These are phyloP conservation scores for Andrena minutula DNA, from an alignment of 2,888 invertebrate species.

Conservation along the genomic window DNA sequence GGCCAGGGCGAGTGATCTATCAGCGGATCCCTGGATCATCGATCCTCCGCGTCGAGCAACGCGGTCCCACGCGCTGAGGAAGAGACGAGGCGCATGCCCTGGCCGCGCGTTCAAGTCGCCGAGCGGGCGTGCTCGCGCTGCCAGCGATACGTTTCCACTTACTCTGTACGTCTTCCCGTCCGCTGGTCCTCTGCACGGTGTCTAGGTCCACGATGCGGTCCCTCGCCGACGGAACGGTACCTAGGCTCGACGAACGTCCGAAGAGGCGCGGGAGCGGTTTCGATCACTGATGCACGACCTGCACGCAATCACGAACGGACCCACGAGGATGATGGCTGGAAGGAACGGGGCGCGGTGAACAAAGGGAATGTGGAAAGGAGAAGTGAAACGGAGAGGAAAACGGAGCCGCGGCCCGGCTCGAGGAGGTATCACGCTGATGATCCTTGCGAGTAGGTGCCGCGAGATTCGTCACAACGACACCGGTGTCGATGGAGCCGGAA, in stretches of 20 bases:
- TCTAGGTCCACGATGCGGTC: background rate
- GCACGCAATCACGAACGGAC: constrained; percentile 18
- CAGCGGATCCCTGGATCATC: constrained; percentile 11
- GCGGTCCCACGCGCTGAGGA: constrained; percentile 6
- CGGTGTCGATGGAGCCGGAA: constrained; percentile 35
- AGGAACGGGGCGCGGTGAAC: constrained; percentile 21
- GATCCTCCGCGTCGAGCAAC: background rate
- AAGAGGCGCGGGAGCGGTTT: background rate
- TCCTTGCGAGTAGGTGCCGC: background rate
- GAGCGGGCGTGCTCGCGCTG: background rate
- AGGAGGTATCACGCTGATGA: background rate
- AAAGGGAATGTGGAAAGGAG: constrained; percentile 53
- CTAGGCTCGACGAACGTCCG: background rate
- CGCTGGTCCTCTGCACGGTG: background rate
- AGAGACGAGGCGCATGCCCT: constrained; percentile 31
- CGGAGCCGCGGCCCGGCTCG: constrained; percentile 27
- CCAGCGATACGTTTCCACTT: constrained; percentile 30
- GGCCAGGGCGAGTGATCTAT: background rate
- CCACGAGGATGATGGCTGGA: constrained; percentile 47
- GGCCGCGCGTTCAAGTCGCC: constrained; percentile 61
- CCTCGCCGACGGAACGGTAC: background rate
- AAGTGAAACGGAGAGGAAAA: constrained; percentile 56
- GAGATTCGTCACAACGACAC: constrained; percentile 7
- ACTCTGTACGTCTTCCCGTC: constrained; percentile 19
- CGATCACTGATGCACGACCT: constrained; percentile 35